These are phyloP conservation scores for Sterrhoptilus dennistouni DNA, from an alignment of 2,113 vertebrate species.

Conservation along the genomic window DNA sequence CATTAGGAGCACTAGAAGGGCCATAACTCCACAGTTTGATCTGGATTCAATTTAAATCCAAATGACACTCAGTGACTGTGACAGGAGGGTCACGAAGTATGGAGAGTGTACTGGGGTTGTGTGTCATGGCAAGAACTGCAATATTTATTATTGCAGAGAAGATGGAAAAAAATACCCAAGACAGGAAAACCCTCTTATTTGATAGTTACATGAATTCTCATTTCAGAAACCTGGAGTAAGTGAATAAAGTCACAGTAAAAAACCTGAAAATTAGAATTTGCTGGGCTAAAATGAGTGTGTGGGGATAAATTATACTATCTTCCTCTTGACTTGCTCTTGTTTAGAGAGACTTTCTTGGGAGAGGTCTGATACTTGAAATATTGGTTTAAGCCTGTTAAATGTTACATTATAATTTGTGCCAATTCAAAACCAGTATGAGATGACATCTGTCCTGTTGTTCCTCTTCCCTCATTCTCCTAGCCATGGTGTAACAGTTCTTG, in stretches of 20 bases:
- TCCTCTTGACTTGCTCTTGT: not conserved
- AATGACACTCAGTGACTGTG: accelerated
- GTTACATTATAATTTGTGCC: not conserved
- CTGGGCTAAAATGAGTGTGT: not conserved
- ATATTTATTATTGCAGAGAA: not conserved
- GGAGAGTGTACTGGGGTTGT: not conserved
- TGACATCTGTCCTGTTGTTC: not conserved
- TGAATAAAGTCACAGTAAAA: not conserved
- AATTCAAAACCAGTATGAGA: not conserved
- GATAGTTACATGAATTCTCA: not conserved
- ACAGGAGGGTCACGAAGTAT: not conserved
- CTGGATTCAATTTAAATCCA: not conserved
- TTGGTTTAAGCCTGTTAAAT: not conserved
- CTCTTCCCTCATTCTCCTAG: not conserved
- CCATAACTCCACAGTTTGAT: not conserved
- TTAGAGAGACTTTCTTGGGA: not conserved
- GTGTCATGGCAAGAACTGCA: not conserved
- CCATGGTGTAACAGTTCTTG: not conserved
- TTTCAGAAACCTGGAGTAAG: not conserved
- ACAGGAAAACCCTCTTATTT: not conserved
- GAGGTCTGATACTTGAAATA: not conserved
- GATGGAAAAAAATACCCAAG: not conserved
- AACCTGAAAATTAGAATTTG: not conserved
- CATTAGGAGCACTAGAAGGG: not conserved
- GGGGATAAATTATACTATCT: not conserved